A percentile compares a stretch with the other conserved stretches of the same genome.
Conservation (phyloP, 2,888 invertebrate genomes). For the Cordilura impudica region DNA sequence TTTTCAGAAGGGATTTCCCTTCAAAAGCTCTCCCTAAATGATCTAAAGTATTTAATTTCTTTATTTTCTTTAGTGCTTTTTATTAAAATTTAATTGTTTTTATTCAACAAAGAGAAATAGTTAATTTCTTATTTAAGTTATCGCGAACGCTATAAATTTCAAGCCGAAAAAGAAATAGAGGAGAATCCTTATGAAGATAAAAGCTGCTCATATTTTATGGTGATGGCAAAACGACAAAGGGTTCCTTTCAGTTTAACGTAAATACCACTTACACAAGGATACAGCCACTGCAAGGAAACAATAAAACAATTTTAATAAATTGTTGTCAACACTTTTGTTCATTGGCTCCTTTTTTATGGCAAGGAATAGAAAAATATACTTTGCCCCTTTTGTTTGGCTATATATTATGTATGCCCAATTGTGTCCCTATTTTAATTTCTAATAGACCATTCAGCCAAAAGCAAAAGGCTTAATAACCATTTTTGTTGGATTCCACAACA, state of each 20-base stretch:
- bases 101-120: slow-evolving; percentile 42
- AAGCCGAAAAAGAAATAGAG: slow-evolving; percentile 6
- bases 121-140: slow-evolving; percentile 58
- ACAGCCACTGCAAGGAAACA: slow-evolving; percentile 24
- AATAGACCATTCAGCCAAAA: slow-evolving; percentile 11
- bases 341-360: background rate
- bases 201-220: slow-evolving; percentile 16
- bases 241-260: slow-evolving; percentile 21
- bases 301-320: slow-evolving; percentile 59
- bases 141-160: slow-evolving; percentile 57
- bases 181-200: slow-evolving; percentile 38
- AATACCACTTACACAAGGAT: slow-evolving; percentile 4
- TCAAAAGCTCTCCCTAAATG: too few relatives aligned
- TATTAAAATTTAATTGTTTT: slow-evolving; percentile 57
- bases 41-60: background rate
- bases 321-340: slow-evolving; percentile 58
- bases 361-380: background rate
- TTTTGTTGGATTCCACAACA: background rate
- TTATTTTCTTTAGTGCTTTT: slow-evolving; percentile 10
- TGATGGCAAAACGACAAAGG: slow-evolving; percentile 33
- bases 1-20: too few relatives aligned
- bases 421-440: slow-evolving; percentile 15
- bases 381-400: slow-evolving; percentile 8
- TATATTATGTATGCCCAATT: slow-evolving; percentile 10
- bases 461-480: slow-evolving; percentile 12